Evolutionary conservation across 2,113 vertebrate genomes (phyloP).

Genomic region (Corythoichthys haematopterus): DNA sequence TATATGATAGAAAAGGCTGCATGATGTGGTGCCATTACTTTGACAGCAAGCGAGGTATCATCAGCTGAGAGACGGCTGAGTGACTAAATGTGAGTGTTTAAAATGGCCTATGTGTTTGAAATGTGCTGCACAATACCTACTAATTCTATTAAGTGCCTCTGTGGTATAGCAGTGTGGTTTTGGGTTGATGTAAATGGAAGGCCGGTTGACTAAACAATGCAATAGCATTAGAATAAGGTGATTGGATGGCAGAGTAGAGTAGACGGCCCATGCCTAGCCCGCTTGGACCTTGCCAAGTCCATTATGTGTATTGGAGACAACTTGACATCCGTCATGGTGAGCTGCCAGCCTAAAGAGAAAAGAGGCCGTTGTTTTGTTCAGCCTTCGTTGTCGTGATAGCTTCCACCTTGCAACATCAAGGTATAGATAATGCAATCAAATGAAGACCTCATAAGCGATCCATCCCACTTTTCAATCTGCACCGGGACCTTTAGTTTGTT

Average conservation of each 20-base stretch:
- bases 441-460: slow-evolving; percentile 28
- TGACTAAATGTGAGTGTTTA: slow-evolving; percentile 44
- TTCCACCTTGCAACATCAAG: slow-evolving; percentile 49
- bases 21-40: slow-evolving; percentile 44
- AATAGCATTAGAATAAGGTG: slow-evolving; percentile 75
- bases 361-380: slow-evolving; percentile 46
- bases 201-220: slow-evolving; percentile 72
- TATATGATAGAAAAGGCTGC: slow-evolving; percentile 25
- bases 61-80: slow-evolving; percentile 22
- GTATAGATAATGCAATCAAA: slow-evolving; percentile 64
- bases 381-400: slow-evolving; percentile 60
- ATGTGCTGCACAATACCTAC: slow-evolving; percentile 72
- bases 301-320: slow-evolving; percentile 74
- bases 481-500: slow-evolving; percentile 23
- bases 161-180: slow-evolving; percentile 48
- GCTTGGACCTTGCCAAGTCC: slow-evolving; percentile 67
- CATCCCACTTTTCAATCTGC: slow-evolving; percentile 33
- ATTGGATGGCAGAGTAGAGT: slow-evolving; percentile 70
- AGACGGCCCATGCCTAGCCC: slow-evolving; percentile 48
- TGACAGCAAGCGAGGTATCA: slow-evolving; percentile 41
- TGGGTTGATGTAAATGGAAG: slow-evolving; percentile 72
- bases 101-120: slow-evolving; percentile 65
- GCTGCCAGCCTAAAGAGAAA: slow-evolving; percentile 34
- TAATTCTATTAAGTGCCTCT: slow-evolving; percentile 76
- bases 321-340: slow-evolving; percentile 53